Conservation (phyloP, 2,113 vertebrate species). For the Rhegmatorhina hoffmannsi region DNA sequence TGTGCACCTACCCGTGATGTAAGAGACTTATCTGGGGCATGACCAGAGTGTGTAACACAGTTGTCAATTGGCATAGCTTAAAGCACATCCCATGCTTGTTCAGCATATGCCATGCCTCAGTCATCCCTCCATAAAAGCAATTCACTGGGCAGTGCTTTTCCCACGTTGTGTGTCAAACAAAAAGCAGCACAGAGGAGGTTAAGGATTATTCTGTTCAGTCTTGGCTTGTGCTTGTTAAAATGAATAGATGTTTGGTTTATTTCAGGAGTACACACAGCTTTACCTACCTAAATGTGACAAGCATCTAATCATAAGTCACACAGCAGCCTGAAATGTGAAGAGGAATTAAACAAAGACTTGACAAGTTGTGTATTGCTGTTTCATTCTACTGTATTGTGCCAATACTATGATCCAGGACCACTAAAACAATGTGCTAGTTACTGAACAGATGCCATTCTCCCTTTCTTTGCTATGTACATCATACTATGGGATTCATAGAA, state of each 20-base stretch:
- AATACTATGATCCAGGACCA: background rate
- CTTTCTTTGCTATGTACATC: background rate
- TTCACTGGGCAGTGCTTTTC: background rate
- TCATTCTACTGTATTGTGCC: background rate
- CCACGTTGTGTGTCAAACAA: background rate
- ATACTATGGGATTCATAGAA: background rate
- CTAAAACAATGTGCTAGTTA: background rate
- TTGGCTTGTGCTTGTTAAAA: background rate
- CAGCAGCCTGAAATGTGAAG: background rate
- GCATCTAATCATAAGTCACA: background rate
- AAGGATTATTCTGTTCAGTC: background rate
- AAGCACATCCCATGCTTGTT: conserved; percentile 22
- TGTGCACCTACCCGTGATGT: background rate
- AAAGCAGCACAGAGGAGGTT: background rate
- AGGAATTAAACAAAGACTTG: background rate
- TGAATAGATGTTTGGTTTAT: background rate
- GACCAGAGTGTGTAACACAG: conserved; percentile 4
- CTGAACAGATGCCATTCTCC: background rate
- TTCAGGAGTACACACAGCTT: background rate
- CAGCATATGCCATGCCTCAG: background rate
- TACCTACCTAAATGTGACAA: background rate
- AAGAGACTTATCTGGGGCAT: background rate
- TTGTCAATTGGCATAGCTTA: background rate
- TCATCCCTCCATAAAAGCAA: background rate
- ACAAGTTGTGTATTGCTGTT: background rate